These are phyloP conservation scores for Tachina fera DNA, from an alignment of 2,888 invertebrate genomes.

Conservation along the genomic window DNA sequence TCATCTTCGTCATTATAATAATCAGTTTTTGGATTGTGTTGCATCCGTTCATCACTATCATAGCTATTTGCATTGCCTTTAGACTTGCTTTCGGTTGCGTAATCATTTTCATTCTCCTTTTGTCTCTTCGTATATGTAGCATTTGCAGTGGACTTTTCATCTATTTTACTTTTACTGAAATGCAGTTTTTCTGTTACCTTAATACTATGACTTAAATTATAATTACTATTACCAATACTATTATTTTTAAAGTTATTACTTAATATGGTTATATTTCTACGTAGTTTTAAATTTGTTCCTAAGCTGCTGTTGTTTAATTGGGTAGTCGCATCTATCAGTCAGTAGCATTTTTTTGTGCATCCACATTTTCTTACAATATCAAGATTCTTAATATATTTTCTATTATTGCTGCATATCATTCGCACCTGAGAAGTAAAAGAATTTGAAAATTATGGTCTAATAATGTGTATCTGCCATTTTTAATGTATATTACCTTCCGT, in stretches of 20 bases:
- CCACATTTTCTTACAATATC: conserved; percentile 98
- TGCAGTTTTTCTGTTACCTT: conserved; percentile 73
- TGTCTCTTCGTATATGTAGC: conserved; percentile 64
- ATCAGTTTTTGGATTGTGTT: conserved; percentile 78
- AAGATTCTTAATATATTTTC: conserved; percentile 96
- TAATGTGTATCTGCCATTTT: neutral
- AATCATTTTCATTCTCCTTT: conserved; percentile 54
- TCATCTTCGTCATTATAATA: conserved; percentile 78
- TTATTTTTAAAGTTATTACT: conserved; percentile 74
- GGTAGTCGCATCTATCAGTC: conserved; percentile 87
- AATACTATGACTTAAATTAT: conserved; percentile 74
- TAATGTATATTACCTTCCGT: conserved; percentile 88
- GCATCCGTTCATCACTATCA: conserved; percentile 77
- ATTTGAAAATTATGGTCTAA: neutral
- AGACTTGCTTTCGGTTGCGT: conserved; percentile 75
- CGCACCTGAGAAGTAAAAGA: conserved; percentile 86
- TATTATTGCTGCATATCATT: conserved; percentile 95
- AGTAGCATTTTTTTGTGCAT: conserved; percentile 95
- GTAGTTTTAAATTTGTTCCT: conserved; percentile 81
- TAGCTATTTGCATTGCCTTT: conserved; percentile 72
- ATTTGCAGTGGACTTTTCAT: conserved; percentile 43
- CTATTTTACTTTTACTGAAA: conserved; percentile 75
- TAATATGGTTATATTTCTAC: conserved; percentile 77
- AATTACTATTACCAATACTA: conserved; percentile 75
- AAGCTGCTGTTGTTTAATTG: conserved; percentile 82